Evolutionary conservation across 2,888 invertebrate genomes (phyloP), one percentile per base, ranked within the genome.

Genomic region (Drosophila diplacantha): DNA sequence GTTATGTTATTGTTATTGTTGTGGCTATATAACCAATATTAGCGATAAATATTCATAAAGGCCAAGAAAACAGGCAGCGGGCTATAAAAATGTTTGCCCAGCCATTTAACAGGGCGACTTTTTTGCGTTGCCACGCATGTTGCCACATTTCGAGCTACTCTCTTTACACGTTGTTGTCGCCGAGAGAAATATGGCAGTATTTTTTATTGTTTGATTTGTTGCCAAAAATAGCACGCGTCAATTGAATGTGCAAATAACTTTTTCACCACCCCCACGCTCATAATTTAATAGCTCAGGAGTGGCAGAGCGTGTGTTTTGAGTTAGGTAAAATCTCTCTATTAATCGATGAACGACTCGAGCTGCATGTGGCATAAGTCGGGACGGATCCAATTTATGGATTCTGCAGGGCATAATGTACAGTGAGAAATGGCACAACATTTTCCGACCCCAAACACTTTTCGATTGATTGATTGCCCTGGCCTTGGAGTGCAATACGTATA

Each of bases 171-270:
- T 12, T 39, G 44, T 44, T 29, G 44, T 14, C 18, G 29, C 12
- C 46, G 32, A 20, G 31, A 35, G 38, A 38, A 56, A 63, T 68
- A 59, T 47, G 41, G 34, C 55, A 29, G 55, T 55, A 58, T 61
- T 80, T 66, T 79, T 54, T 62, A 64, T 59, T 72, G 72, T 77
- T 73, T 66, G 63, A 74, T 59, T 63, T 75, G 67, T 43, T 24
- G 51, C 74, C 74, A 71, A 81, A 78, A 79, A 81, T 78, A 81
- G 64, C 67, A 65, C 34, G 55, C 52, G 76, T 74, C 67, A 78
- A 81, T 78, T 73, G 67, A 75, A 69, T 67, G 72, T 56, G 71
- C 54, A 81, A 78, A 78, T 67, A 81, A 58, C 55, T 41, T 60
- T 50, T 71, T 49, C 53, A 55, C 61, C 71, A 54, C 61, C 71